Base-by-base conservation (phyloP, 2,888 invertebrate species). In the Netelia inedita region DNA sequence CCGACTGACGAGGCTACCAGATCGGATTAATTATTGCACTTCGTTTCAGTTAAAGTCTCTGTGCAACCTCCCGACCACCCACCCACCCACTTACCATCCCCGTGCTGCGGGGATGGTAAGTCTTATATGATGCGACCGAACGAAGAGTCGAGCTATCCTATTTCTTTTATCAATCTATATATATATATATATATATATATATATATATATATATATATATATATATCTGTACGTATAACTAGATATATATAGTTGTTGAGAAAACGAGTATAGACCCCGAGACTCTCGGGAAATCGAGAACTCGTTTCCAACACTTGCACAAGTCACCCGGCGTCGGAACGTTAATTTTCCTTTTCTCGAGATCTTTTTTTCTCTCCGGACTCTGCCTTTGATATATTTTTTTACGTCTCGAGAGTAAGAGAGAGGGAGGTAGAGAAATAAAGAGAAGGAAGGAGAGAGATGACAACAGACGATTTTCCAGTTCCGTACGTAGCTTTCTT, bases 1-100 rank as follows among this genome's bases (percentile, higher is more conserved):
- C 71, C 71, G 69, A 79, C 80, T 55, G 50, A 69, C 65, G 61
- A 68, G 69, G 74, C 66, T 59, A 72, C 50, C 69, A 59, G 57
- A 81, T 85, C 69, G 41, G 65, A 81, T 81, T 81, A 81, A 85
- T 81, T 73, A 74, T 85, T 80, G 53, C 41, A 19, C 75, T 83
- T 59, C 68, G 69, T 53, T 50, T 23, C 53, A 14, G 16, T 66
- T 46, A 16, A 41, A n/a, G 73, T 43, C 9, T 16, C 50, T 19
- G 14, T 46, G 10, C 14, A 46, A 14, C 9, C 19, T 23, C 35
- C 5, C 55, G 11, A 19, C 8, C 21, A 16, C 43, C 35, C 35
- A 35, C 35, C 35, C 35, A 35, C 35, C 35, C 35, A 35, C 35
- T 35, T 35, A 35, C 35, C 35, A 35, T 35, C 35, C 35, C 3